Base-by-base conservation (phyloP, 2,888 invertebrate species). In the Listrodromus nycthemerus region DNA sequence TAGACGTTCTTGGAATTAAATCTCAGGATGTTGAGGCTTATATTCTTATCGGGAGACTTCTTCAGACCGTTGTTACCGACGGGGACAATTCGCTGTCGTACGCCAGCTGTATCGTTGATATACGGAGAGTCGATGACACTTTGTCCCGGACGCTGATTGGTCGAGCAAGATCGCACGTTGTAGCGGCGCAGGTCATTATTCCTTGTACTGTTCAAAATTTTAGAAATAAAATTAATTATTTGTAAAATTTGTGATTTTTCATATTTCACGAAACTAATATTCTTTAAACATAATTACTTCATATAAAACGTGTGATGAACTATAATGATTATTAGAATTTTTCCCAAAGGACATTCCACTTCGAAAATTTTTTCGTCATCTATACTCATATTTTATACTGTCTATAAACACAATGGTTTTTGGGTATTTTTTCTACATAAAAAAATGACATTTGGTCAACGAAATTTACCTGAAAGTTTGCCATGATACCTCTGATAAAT, bases 401-500 rank as follows among this genome's bases (percentile, higher is more conserved):
- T 33, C 0, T 4, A 37, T 37, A 10, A 37, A 37, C 10, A 37
- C 37, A 37, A 2, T 37, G 30, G 1, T 1, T 8, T 37, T 37
- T 37, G 7, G 8, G 30, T 30, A 30, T 21, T 52, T 52, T 52
- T n/a, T 52, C 19, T 52, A 52, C 21, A 10, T 10, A 2, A 52
- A n/a, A 50, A 33, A 24, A 8, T 66, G 10, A 41, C 65, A 78
- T 70, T n/a, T 33, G 24, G 2, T 7, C 21, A 2, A 61, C 55
- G n/a, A 52, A 84, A 65, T 88, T 90, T 92, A 93, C 93, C 93
- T 93, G 92, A 91, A 93, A 93, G 89, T 93, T 93, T 91, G 89
- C 92, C 93, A 93, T 93, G 90, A 93, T 92, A 91, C 92, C 91
- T 90, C 93, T 93, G 89, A 86, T 85, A 86, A 76, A 84, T 86